These are phyloP conservation scores for Nysson spinosus DNA, from an alignment of 2,888 invertebrate genomes.

Conservation along the genomic window DNA sequence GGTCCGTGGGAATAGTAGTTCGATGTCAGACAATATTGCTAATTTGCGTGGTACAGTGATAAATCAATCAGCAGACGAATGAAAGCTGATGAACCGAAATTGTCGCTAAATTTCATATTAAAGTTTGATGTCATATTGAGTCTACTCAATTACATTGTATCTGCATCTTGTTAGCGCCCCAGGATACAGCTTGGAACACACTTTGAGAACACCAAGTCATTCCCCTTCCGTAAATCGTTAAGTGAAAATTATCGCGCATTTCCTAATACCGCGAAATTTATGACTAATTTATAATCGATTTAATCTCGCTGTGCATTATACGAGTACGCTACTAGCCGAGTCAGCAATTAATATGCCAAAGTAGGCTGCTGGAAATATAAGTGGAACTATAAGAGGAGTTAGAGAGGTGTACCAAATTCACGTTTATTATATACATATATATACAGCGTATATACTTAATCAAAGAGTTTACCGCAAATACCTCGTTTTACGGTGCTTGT, in stretches of 20 bases:
- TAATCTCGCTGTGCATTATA: conserved; percentile 44
- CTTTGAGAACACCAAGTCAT: not conserved
- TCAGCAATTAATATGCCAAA: conserved; percentile 58
- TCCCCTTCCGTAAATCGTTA: not conserved
- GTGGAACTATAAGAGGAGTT: conserved; percentile 3
- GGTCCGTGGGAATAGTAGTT: conserved; percentile 16
- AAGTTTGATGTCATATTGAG: conserved; percentile 34
- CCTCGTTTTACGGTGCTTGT: not conserved
- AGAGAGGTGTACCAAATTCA: conserved; percentile 12
- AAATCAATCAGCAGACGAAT: conserved; percentile 7
- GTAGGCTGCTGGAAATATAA: conserved; percentile 33
- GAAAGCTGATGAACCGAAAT: conserved; percentile 23
- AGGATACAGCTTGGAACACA: conserved; percentile 10
- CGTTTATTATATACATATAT: not conserved
- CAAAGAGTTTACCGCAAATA: not conserved
- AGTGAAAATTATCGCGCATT: conserved; percentile 27
- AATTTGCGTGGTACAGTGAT: conserved; percentile 30
- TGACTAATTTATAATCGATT: conserved; percentile 48
- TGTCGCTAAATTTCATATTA: conserved; percentile 15
- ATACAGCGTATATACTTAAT: not conserved
- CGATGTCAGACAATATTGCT: conserved; percentile 14
- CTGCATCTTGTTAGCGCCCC: conserved; percentile 22
- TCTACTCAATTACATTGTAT: conserved; percentile 31
- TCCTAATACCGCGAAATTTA: conserved; percentile 22
- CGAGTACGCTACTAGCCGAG: conserved; percentile 44